phyloP scores from a whole-genome alignment of 1,140 invertebrate species.

The Globodera rostochiensis region DNA sequence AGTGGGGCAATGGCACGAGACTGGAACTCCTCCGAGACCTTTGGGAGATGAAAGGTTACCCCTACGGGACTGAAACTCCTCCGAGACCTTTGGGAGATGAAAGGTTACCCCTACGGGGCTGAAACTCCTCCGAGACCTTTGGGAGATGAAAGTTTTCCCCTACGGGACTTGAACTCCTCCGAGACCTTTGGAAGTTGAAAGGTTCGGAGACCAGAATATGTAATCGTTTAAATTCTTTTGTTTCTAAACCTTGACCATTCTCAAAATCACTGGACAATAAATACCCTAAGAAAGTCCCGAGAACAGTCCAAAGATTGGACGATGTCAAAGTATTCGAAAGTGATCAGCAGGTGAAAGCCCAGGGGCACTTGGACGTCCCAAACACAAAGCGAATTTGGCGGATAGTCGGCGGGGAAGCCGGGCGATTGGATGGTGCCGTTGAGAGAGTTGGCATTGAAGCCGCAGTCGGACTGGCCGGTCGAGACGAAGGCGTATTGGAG shows the following conservation, averaged over 20 bases:
- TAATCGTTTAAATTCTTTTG: background rate
- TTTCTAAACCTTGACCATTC: background rate
- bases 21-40: slow-evolving; percentile 60
- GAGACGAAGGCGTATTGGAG: slow-evolving; percentile 22
- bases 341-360: slow-evolving; percentile 54
- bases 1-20: slow-evolving; percentile 55
- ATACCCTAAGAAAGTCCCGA: slow-evolving; percentile 52
- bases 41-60: background rate
- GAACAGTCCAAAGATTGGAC: slow-evolving; percentile 51
- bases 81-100: slow-evolving; percentile 39
- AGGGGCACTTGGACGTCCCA: slow-evolving; percentile 61
- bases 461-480: slow-evolving; percentile 57
- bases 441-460: slow-evolving; percentile 49
- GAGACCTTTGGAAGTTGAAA: slow-evolving; percentile 39
- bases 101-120: slow-evolving; percentile 27
- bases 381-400: slow-evolving; percentile 52
- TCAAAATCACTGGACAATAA: background rate
- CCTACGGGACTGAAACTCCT: slow-evolving; percentile 57
- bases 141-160: background rate
- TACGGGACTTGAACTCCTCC: slow-evolving; percentile 57
- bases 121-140: slow-evolving; percentile 58
- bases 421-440: slow-evolving; percentile 51
- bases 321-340: slow-evolving; percentile 66
- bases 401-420: slow-evolving; percentile 57
- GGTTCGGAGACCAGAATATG: slow-evolving; percentile 11